Conservation (phyloP, 2,797 vertebrate genomes). For the Coregonus suidteri region DNA sequence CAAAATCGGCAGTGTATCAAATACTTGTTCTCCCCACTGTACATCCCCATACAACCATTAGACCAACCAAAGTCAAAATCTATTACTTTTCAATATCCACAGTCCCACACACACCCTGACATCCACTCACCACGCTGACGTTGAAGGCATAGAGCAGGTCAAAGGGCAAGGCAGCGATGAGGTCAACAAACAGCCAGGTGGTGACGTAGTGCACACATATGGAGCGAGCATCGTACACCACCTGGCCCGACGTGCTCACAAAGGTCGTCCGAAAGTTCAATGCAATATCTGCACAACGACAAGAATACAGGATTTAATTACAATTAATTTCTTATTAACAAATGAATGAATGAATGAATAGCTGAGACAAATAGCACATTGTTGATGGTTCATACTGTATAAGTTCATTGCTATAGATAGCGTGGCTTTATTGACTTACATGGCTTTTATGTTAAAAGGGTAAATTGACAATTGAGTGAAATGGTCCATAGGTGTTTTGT, state of each 20-base stretch:
- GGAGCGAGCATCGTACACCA: conserved; percentile 95
- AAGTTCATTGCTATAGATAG: not conserved
- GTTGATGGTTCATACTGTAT: not conserved
- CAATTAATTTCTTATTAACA: too few relatives aligned
- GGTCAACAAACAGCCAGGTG: conserved; percentile 96
- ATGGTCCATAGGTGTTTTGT: too few relatives aligned
- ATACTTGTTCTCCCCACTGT: too few relatives aligned
- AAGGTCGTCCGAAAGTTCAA: conserved; percentile 97
- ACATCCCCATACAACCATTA: not conserved
- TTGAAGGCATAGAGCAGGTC: conserved; percentile 97
- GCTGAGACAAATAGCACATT: not conserved
- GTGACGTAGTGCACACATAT: conserved; percentile 98
- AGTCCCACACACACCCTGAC: not conserved
- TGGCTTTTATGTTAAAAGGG: too few relatives aligned
- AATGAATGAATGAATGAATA: too few relatives aligned
- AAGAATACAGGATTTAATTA: too few relatives aligned
- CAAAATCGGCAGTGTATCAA: too few relatives aligned
- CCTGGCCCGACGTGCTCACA: conserved; percentile 97
- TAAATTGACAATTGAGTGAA: too few relatives aligned
- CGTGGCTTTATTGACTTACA: too few relatives aligned
- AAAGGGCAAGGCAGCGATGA: conserved; percentile 96
- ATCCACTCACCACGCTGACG: conserved; percentile 90
- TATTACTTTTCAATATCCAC: too few relatives aligned
- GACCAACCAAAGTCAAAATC: not conserved
- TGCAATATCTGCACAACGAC: conserved; percentile 84